Percentiles rank a stretch among this genome's conserved stretches.
These are phyloP conservation scores for Natator depressus DNA, from an alignment of 2,113 vertebrate species.

Conservation along the genomic window DNA sequence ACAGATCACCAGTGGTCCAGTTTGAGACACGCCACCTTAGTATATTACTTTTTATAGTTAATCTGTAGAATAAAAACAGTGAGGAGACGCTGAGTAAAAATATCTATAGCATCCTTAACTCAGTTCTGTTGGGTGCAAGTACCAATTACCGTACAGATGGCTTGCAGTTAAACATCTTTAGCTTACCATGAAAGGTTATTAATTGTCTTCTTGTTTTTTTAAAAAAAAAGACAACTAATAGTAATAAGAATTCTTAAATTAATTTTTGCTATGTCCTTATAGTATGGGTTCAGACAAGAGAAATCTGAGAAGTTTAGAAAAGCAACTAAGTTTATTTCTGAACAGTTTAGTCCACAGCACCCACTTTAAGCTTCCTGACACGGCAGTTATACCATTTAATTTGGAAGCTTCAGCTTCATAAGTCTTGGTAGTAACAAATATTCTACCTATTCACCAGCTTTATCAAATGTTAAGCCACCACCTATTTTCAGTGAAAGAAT, in stretches of 20 bases:
- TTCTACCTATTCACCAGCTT: not conserved
- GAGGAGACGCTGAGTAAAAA: not conserved
- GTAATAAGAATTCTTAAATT: not conserved
- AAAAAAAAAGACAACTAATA: not conserved
- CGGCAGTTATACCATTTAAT: not conserved
- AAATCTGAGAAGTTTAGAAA: not conserved
- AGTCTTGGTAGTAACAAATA: not conserved
- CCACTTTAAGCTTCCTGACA: not conserved
- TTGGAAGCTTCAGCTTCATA: not conserved
- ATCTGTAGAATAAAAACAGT: not conserved
- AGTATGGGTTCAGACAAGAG: not conserved
- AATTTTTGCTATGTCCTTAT: not conserved
- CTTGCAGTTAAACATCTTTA: not conserved
- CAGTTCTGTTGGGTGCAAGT: not conserved
- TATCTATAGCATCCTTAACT: not conserved
- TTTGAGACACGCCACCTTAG: not conserved
- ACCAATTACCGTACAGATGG: not conserved
- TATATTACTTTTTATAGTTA: not conserved
- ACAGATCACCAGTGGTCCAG: not conserved
- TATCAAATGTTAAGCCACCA: not conserved
- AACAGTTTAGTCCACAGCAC: not conserved
- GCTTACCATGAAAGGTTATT: rapidly evolving
- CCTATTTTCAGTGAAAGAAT: not conserved
- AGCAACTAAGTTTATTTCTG: not conserved
- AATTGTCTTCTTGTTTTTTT: not conserved